Percentiles rank a stretch among this genome's conserved stretches.
Evolutionary conservation across 2,888 invertebrate genomes (phyloP).

Genomic region (Caenorhabditis sp.): DNA sequence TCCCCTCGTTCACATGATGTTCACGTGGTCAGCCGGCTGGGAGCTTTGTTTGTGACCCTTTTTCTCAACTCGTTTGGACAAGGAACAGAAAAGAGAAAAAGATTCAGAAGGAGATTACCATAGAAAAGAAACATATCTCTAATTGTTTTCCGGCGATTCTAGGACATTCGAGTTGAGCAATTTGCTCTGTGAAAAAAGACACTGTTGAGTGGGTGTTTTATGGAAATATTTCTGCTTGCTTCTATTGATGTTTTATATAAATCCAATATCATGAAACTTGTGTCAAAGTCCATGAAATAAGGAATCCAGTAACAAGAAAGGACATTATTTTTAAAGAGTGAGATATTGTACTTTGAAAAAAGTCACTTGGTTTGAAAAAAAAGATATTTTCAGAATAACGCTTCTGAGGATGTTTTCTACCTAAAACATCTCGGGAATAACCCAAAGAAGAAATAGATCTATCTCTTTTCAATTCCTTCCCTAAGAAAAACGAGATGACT

Average conservation of each 20-base stretch:
- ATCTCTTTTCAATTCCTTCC: conserved; percentile 14
- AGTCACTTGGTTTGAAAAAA: too few relatives aligned
- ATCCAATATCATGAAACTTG: too few relatives aligned
- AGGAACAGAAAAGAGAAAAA: conserved; percentile 25
- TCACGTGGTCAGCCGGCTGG: conserved; percentile 26
- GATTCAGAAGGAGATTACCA: conserved; percentile 38
- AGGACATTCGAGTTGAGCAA: not conserved
- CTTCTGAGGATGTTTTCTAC: too few relatives aligned
- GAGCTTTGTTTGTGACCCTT: conserved; percentile 39
- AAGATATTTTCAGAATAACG: too few relatives aligned
- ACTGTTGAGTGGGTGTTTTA: not conserved
- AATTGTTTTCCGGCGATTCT: conserved; percentile 55
- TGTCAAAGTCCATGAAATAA: too few relatives aligned
- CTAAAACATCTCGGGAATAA: not conserved
- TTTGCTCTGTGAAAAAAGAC: not conserved
- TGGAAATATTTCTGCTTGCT: not conserved
- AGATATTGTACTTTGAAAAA: too few relatives aligned
- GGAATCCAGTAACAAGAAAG: too few relatives aligned
- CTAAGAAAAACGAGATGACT: conserved; percentile 23
- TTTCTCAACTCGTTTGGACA: conserved; percentile 11
- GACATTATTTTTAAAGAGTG: too few relatives aligned
- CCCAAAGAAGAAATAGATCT: not conserved
- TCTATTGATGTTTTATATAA: not conserved
- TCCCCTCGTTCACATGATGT: conserved; percentile 39
- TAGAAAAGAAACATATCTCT: conserved; percentile 24